phyloP scores from a whole-genome alignment of 2,797 vertebrate genomes.

The Simalia tracyae region DNA sequence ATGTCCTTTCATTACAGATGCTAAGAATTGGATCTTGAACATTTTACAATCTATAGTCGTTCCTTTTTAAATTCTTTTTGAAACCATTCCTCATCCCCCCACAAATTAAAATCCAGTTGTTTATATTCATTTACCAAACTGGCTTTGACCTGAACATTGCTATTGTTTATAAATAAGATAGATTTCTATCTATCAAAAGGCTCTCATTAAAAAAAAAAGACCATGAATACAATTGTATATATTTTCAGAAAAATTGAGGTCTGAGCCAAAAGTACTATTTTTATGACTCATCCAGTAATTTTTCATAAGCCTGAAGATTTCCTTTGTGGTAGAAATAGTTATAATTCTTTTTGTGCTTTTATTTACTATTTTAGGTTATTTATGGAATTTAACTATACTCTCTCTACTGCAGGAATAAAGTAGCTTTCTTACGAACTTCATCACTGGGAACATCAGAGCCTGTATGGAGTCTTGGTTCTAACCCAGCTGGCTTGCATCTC shows the following conservation, averaged over 20 bases:
- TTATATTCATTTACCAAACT: not conserved
- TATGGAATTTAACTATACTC: conserved; percentile 54
- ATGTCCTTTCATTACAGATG: not conserved
- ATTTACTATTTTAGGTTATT: conserved; percentile 37
- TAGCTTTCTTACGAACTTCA: conserved; percentile 71
- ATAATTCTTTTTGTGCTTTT: conserved; percentile 41
- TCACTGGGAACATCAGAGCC: conserved; percentile 76
- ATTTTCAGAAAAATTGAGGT: not conserved
- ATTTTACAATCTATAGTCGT: not conserved
- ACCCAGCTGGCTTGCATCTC: conserved; percentile 75
- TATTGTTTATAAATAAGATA: not conserved
- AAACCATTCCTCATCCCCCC: not conserved
- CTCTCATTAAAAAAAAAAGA: not conserved
- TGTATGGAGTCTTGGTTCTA: conserved; percentile 74
- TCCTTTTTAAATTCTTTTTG: not conserved
- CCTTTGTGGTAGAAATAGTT: not conserved
- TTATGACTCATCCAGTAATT: not conserved
- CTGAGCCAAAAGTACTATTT: not conserved
- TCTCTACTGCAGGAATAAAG: conserved; percentile 80
- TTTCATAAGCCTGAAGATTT: conserved; percentile 31
- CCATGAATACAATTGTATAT: not conserved
- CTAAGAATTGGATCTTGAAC: not conserved
- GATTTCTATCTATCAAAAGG: not conserved
- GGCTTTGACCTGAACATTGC: not conserved
- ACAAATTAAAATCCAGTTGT: not conserved